Evolutionary conservation across 1,140 invertebrate genomes (phyloP), one percentile per base, ranked within the genome.

Genomic region (Spodoptera litura): DNA sequence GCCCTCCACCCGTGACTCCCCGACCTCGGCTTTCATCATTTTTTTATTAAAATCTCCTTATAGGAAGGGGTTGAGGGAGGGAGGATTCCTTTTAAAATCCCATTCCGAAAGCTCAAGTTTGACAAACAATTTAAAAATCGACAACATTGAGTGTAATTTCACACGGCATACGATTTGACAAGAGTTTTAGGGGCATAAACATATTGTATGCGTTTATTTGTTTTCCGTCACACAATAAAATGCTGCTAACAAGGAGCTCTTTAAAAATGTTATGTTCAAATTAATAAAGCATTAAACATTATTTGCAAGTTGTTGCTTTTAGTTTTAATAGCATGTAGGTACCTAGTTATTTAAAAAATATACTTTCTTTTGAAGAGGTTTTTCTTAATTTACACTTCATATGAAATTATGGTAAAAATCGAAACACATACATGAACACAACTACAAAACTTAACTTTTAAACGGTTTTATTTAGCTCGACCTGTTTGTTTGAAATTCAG

Each of bases 31-130:
- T 78, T 81, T 81, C 72, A 70, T 81, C 70, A 83, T 80, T 82
- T 85, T 78, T 83, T 81, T 79, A 74, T 78, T 81, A 81, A 81
- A 81, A 74, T 78, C 71, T 62, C 74, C 70, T 74, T 78, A 78
- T 58, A 66, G 75, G 71, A 78, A 74, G 71, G 73, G 76, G 75
- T 78, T 78, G 68, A 70, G 72, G 72, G 53, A 44, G 62, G 74
- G 62, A 73, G 74, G 51, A 25, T 20, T 44, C 61, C 49, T 52
- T 66, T 76, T 77, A 66, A 66, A 77, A 68, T 56, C 62, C 38
- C 62, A 77, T 68, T 77, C 35, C 62, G 62, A 64, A 64, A 56
- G 52, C 61, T 77, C 61, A 68, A 77, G 62, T 77, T 77, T 58
- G 53, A 31, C 31, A 77, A 77, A 77, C 74, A 77, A 68, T 64